Base-by-base conservation (phyloP, 2,113 vertebrate species). In the Tenebrosternarchus preto region DNA sequence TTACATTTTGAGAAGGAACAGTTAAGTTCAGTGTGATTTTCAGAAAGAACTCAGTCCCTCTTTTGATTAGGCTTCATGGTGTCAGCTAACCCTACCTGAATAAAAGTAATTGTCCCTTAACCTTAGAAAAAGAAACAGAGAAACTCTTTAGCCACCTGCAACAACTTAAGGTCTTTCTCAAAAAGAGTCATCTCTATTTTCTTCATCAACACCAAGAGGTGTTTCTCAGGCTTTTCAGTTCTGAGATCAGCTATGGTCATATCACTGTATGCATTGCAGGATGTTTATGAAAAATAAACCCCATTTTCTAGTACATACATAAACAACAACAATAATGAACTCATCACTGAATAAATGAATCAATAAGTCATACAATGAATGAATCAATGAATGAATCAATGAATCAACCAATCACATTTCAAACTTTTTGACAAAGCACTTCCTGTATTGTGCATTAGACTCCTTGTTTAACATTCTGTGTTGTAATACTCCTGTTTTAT, bases 391-490 rank as follows among this genome's bases (percentile, higher is more conserved):
- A 43, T 50, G 8, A 50, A 50, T 15, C 2, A 50, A 50, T 50
- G 0, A 15, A 50, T 50, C 43, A 50, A 50, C 43, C 43, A 50
- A 15, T 75, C 78, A 80, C 61, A 50, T 46, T n/a, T 56, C 31
- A 66, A 66, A 24, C 25, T 50, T 50, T 36, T 3, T 46, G 22
- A 46, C 29, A n/a, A 57, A 74, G 36, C 29, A 36, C 50, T 17
- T 20, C 4, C 31, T 80, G 61, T 36, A 29, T 53, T 46, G 19
- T 33, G 57, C 53, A 70, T 57, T 68, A 11, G 22, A 60, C 15
- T 69, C 63, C 64, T 63, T 17, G n/a, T 73, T 74, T 61, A 75
- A 61, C 71, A 68, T 68, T 61, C 56, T 71, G 61, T 56, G 63
- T 59, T 55, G 39, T 29, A 33, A 43, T 43, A 60, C 12, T 29